Percentiles rank a stretch among this genome's conserved stretches.
These are phyloP conservation scores for Ardeotis arabs DNA, from an alignment of 2,113 vertebrate genomes.

Conservation along the genomic window DNA sequence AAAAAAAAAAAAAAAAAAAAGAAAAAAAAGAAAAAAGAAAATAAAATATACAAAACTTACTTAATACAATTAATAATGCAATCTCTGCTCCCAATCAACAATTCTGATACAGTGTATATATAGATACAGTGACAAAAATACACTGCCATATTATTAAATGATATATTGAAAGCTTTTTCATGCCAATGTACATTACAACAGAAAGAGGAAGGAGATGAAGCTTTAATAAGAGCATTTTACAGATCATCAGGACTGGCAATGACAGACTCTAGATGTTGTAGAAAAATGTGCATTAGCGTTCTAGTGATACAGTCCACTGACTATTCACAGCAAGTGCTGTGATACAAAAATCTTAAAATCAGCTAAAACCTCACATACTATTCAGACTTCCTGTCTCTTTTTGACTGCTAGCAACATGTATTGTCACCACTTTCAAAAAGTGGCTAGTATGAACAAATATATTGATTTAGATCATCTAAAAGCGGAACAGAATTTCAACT, in stretches of 20 bases:
- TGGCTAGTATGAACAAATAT: background rate
- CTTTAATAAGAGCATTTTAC: background rate
- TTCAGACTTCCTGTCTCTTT: background rate
- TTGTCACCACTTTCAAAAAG: background rate
- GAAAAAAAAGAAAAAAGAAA: background rate
- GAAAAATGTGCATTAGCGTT: background rate
- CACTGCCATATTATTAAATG: background rate
- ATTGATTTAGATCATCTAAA: background rate
- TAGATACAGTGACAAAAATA: background rate
- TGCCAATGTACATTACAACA: background rate
- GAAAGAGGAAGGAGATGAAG: background rate
- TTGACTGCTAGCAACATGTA: background rate
- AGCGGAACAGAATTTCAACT: background rate
- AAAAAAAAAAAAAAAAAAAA: background rate
- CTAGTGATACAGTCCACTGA: background rate
- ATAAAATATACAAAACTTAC: background rate
- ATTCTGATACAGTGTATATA: background rate
- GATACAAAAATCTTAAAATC: background rate
- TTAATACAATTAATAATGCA: background rate
- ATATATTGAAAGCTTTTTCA: background rate
- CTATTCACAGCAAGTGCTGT: background rate
- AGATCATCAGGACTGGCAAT: background rate
- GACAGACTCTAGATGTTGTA: background rate
- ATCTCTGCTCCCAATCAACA: accelerated
- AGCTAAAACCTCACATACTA: background rate